phyloP scores from a whole-genome alignment of 2,113 vertebrate species.

The Rhinogobius similis region DNA sequence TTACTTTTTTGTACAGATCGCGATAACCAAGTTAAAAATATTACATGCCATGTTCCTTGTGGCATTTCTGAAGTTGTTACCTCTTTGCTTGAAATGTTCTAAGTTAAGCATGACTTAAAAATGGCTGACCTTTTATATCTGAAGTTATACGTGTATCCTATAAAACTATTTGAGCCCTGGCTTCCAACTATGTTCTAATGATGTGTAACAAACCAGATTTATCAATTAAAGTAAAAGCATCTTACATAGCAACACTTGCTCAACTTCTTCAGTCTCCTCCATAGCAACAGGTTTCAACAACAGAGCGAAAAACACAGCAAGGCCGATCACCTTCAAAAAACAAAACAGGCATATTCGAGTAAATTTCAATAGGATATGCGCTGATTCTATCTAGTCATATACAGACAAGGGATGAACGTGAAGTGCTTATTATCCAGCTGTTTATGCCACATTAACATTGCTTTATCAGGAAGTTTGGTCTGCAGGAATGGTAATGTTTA shows the following conservation, averaged over 20 bases:
- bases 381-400: too few relatives aligned
- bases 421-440: too few relatives aligned
- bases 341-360: background rate
- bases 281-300: slow-evolving; percentile 77
- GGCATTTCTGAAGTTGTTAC: background rate
- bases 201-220: background rate
- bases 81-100: background rate
- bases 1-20: background rate
- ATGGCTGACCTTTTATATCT: too few relatives aligned
- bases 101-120: too few relatives aligned
- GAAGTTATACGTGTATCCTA: too few relatives aligned
- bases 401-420: too few relatives aligned
- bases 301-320: slow-evolving; percentile 82
- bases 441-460: background rate
- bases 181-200: background rate
- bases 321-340: slow-evolving; percentile 73
- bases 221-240: background rate
- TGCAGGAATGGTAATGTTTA: background rate
- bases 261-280: slow-evolving; percentile 77
- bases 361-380: too few relatives aligned
- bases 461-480: background rate
- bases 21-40: too few relatives aligned
- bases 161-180: background rate
- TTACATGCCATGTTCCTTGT: too few relatives aligned
- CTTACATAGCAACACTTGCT: slow-evolving; percentile 72